Evolutionary conservation across 1,140 invertebrate species (phyloP), one percentile per base, ranked within the genome.

Genomic region (Seison nebaliae): DNA sequence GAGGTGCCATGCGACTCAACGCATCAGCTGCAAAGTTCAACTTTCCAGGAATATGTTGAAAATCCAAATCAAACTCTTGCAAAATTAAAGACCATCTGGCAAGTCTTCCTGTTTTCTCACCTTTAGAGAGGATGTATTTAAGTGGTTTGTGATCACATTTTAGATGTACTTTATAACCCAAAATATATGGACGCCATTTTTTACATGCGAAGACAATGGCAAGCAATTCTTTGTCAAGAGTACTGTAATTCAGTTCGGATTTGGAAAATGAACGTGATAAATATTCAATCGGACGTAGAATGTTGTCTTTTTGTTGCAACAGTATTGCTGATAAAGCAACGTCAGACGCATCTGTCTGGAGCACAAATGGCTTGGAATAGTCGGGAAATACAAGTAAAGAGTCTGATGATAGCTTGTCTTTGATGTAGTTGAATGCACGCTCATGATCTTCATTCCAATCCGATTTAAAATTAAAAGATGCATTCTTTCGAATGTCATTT

Each of bases 111-210:
- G 39, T 44, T n/a, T n/a, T n/a, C n/a, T n/a, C n/a, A n/a, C n/a
- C n/a, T n/a, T n/a, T 45, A 4, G 48, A 48, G 14, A 50, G 41
- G 4, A 67, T 45, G 53, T 56, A 67, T 20, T 44, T 43, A 4
- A 66, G 41, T 0, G 60, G 54, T 45, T 49, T 48, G 43, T 67
- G 59, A 43, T 68, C 62, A 1, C 60, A 66, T 7, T 56, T 34
- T 1, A 68, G 49, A 16, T 44, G 56, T 43, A 67, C 67, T 30
- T 58, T 50, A 22, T 35, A 49, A 14, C 56, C 57, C 38, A 55
- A 57, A 2, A 68, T 44, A 47, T 64, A 67, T 16, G 52, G 43
- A 39, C 54, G 30, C 39, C 65, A 65, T 21, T 63, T 48, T 28
- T 57, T 42, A 2, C 65, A 45, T 0, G 51, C 24, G 14, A 9